Base-by-base conservation (phyloP, 1,140 invertebrate genomes). In the Euura lappo region DNA sequence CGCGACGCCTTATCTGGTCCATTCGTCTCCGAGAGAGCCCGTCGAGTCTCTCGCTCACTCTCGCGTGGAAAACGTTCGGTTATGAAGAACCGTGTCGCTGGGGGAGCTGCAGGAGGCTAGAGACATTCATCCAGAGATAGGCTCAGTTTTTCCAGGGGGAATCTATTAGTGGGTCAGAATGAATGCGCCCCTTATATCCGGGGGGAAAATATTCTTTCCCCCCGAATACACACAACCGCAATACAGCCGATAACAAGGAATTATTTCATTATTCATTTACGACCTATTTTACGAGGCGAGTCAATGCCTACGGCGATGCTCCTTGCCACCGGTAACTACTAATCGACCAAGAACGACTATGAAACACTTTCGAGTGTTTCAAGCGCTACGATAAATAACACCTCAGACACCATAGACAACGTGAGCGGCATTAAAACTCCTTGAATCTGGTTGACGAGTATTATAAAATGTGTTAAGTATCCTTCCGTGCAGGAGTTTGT, bases 31-130 rank as follows among this genome's bases (percentile, higher is more conserved):
- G 70, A 45, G 60, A 43, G 67, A 11, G 8, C 67, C 6, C 6
- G 51, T 4, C 10, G 8, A 68, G 67, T 28, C 28, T 28, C 28
- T 28, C 28, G 28, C 28, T 28, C 28, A 28, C 28, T 28, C 28
- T 28, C 28, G 28, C 28, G 28, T 28, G 28, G 67, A 44, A 42
- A 42, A 43, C 60, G 13, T 64, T 13, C 60, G 47, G 71, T 68
- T 82, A 80, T 82, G 81, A 84, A 79, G 74, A 78, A 84, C 79
- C 77, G 75, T 83, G 80, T 81, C 78, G 74, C 77, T 79, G 65
- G 67, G 60, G 71, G 71, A 69, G 70, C 51, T 11, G 6, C 51
- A n/a, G 28, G 28, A 28, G 28, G 28, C 28, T 28, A 28, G 68
- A 72, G 71, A 76, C 76, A 81, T 82, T 80, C 80, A 81, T 81